A percentile compares a stretch with the other conserved stretches of the same genome.
Conservation (phyloP, 2,888 invertebrate species). For the Scaptomyza caliginosa region DNA sequence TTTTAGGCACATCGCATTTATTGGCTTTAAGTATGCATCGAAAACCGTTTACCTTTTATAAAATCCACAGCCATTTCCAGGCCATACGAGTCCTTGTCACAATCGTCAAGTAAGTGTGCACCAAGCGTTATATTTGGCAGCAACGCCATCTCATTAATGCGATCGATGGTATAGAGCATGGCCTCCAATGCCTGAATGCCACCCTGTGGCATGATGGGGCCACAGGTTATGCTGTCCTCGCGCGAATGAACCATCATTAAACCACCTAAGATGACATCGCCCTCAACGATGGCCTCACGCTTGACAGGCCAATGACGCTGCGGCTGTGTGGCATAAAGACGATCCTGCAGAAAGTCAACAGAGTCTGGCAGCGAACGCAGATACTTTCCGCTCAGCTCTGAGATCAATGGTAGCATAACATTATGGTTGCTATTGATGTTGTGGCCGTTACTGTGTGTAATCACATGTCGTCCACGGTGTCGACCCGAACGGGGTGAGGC, state of each 20-base stretch:
- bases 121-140: slow-evolving; percentile 91
- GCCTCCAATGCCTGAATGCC: slow-evolving; percentile 93
- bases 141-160: slow-evolving; percentile 86
- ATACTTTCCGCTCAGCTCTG: slow-evolving; percentile 52
- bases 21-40: background rate
- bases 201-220: slow-evolving; percentile 95
- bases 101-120: slow-evolving; percentile 94
- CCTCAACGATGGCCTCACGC: slow-evolving; percentile 91
- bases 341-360: slow-evolving; percentile 67
- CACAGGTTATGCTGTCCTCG: slow-evolving; percentile 91
- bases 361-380: slow-evolving; percentile 81
- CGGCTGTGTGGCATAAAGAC: slow-evolving; percentile 46
- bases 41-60: slow-evolving; percentile 91
- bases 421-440: slow-evolving; percentile 21
- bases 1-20: too few relatives aligned
- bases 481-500: slow-evolving; percentile 78
- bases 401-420: slow-evolving; percentile 44
- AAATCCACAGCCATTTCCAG: slow-evolving; percentile 96
- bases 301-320: slow-evolving; percentile 89
- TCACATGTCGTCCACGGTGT: slow-evolving; percentile 75
- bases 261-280: slow-evolving; percentile 93
- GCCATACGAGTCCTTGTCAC: slow-evolving; percentile 96
- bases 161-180: slow-evolving; percentile 94
- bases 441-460: slow-evolving; percentile 16
- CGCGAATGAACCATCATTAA: slow-evolving; percentile 97